Evolutionary conservation across 1,140 invertebrate species (phyloP), one percentile per base, ranked within the genome.

Genomic region (Scaptomyza hsui): DNA sequence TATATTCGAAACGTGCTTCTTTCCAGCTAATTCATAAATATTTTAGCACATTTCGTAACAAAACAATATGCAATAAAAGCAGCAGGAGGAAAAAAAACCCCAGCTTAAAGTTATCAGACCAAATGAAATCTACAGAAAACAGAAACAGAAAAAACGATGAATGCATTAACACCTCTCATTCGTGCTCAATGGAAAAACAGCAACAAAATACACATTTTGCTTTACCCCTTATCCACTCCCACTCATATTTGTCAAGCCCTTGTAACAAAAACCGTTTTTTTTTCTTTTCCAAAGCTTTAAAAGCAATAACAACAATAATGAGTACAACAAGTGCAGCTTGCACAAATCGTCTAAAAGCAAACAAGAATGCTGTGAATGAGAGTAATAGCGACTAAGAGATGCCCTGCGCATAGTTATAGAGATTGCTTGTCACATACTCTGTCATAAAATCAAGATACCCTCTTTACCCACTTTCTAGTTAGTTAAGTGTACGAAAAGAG

Each of bases 161-260:
- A 79, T 75, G 75, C 72, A 79, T 75, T 78, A 72, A 85, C 79
- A 82, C 79, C 79, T 70, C 49, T 53, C 62, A 56, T 79, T n/a
- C 2, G 68, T 72, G 45, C 72, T 61, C 68, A 72, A 63, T 63
- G 24, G 24, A 26, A 4, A 29, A 9, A 29, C 26, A 29, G 24
- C 7, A 52, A 42, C 32, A n/a, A 35, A 35, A 35, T 4, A 19
- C 18, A n/a, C 18, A 12, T 21, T n/a, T 15, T 24, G 39, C 19
- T 4, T n/a, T 10, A 7, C 47, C 21, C 35, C n/a, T 7, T 3
- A 5, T 21, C 55, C 16, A 39, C 35, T 16, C 3, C 13, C 29
- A 19, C 29, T 52, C 7, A 29, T n/a, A 35, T 42, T 24, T 55
- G 52, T 13, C 52, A 42, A 41, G 52, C 73, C 79, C 80, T 75